Base-by-base conservation (phyloP, 23 tunicate genomes). In the Styela clava region DNA sequence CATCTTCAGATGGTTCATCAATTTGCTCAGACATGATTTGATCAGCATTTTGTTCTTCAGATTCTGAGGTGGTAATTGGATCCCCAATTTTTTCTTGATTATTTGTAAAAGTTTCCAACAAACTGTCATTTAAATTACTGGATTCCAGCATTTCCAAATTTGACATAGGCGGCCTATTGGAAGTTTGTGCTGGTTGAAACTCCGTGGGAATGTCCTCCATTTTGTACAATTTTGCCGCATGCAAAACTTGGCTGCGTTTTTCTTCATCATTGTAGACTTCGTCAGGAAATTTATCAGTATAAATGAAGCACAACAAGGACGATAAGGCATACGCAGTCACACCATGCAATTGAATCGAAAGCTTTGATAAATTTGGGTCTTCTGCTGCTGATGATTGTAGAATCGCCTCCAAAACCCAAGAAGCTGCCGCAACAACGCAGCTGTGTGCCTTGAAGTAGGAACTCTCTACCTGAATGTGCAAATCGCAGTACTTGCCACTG, bases 341-440 rank as follows among this genome's bases (percentile, higher is more conserved):
- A 23, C 81, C 81, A 0, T 76, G 81, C 24, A 76, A 31, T 52
- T 76, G 81, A 24, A 76, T 76, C 12, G 81, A 76, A 52, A 76
- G 81, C 24, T 76, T 76, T 25, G 81, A 76, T 16, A 71, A 29
- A 71, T 34, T 71, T 7, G 34, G 35, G 27, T 76, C 81, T 35
- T 52, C 81, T 27, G 81, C 52, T 16, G 65, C 33, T 0, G 81
- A 76, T 0, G 64, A 44, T 44, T 76, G 65, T 0, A 76, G 64
- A 44, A 76, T 76, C 32, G 81, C 81, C 24, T 76, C 81, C 29
- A 76, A 52, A 52, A 76, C 81, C 81, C 81, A 76, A 12, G 81
- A 76, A 36, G 81, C 81, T 16, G 81, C 81, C 2, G 81, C 81
- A 25, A 76, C 81, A 52, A 76, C 64, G 29, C 81, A 76, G 27